Conservation (phyloP, 2,888 invertebrate genomes). For the Dascillus cervinus region DNA sequence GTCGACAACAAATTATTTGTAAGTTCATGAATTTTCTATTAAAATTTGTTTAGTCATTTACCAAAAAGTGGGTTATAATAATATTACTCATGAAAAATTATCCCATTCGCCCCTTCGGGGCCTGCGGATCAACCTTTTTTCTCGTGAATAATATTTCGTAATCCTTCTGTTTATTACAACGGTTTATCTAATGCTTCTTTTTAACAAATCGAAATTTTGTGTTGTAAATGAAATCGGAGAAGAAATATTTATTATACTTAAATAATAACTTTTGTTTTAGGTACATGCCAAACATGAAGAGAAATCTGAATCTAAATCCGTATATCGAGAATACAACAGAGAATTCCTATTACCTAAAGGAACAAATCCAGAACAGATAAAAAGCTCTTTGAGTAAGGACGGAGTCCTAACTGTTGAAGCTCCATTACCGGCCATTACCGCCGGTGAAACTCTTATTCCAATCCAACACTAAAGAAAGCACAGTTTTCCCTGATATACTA, state of each 20-base stretch:
- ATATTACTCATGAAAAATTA: too few species aligned
- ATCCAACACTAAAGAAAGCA: slow-evolving; percentile 55
- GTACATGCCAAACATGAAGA: slow-evolving; percentile 98
- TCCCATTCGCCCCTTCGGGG: too few species aligned
- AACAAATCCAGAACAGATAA: slow-evolving; percentile 92
- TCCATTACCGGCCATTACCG: slow-evolving; percentile 80
- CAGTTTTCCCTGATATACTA: slow-evolving; percentile 5
- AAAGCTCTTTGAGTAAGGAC: slow-evolving; percentile 91
- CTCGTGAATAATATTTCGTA: too few species aligned
- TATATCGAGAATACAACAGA: slow-evolving; percentile 96
- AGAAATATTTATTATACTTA: too few species aligned
- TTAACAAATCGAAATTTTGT: too few species aligned
- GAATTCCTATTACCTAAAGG: slow-evolving; percentile 96
- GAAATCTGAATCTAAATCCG: slow-evolving; percentile 91
- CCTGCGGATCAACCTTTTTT: too few species aligned
- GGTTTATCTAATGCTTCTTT: too few species aligned
- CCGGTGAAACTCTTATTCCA: slow-evolving; percentile 76
- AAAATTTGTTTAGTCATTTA: too few species aligned
- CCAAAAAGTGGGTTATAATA: too few species aligned
- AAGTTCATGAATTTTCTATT: too few species aligned
- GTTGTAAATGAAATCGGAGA: too few species aligned
- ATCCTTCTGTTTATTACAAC: too few species aligned
- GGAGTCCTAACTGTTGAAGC: slow-evolving; percentile 96
- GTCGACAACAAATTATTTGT: slow-evolving; percentile 95
- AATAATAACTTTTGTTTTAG: slow-evolving; percentile 57